Evolutionary conservation across 2,113 vertebrate genomes (phyloP).

Genomic region (Heloderma charlesbogerti): DNA sequence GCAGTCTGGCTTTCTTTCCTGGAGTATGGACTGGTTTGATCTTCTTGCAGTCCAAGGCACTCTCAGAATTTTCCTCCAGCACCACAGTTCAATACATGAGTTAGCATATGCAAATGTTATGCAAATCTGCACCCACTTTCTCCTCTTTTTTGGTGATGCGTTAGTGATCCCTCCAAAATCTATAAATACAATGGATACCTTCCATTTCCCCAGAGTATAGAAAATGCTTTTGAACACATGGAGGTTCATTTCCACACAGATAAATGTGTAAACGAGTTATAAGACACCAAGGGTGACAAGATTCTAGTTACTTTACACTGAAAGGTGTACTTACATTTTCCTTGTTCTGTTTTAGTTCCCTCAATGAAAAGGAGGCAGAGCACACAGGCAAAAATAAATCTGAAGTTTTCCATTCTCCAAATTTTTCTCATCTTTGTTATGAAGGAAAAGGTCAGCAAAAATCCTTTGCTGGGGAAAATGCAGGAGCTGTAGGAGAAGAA

Average conservation of each 20-base stretch:
- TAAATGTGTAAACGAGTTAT: not conserved
- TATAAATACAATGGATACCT: too few species aligned
- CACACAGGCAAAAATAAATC: slow-evolving; percentile 71
- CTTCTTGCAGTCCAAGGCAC: too few species aligned
- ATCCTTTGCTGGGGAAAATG: slow-evolving; percentile 38
- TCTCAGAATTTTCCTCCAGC: too few species aligned
- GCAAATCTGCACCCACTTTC: too few species aligned
- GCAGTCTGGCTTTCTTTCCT: too few species aligned
- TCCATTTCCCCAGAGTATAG: not conserved
- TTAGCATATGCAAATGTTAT: too few species aligned
- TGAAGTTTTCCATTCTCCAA: slow-evolving; percentile 71
- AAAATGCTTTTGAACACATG: not conserved
- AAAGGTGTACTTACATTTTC: slow-evolving; percentile 80
- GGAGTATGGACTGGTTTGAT: too few species aligned
- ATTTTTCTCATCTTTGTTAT: slow-evolving; percentile 70
- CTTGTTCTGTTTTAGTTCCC: slow-evolving; percentile 79
- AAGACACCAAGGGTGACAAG: not conserved
- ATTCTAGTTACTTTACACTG: not conserved
- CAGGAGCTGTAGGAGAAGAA: slow-evolving; percentile 62
- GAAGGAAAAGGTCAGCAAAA: slow-evolving; percentile 35
- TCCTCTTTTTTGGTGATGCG: too few species aligned
- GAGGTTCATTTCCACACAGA: not conserved
- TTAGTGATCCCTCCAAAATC: too few species aligned
- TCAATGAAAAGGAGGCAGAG: slow-evolving; percentile 78
- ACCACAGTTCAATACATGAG: too few species aligned